phyloP scores from a whole-genome alignment of 2,888 invertebrate genomes.

The Hypercompe scribonia region DNA sequence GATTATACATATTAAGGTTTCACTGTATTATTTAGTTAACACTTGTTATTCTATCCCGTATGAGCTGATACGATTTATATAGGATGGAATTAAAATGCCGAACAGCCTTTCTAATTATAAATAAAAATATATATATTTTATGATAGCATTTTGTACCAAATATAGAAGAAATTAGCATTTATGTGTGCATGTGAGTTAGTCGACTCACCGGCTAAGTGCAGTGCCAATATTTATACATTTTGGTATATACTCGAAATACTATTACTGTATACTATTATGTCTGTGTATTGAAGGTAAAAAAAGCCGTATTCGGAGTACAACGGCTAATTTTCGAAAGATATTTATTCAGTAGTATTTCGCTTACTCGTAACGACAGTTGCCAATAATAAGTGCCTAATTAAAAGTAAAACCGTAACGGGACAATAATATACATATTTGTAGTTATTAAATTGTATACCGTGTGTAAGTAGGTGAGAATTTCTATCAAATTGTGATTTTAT shows the following conservation, averaged over 20 bases:
- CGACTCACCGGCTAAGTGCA: conserved; percentile 52
- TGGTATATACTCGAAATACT: conserved; percentile 24
- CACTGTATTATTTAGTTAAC: background rate
- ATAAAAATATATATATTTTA: conserved; percentile 19
- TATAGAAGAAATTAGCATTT: conserved; percentile 53
- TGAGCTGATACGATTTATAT: background rate
- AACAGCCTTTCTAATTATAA: conserved; percentile 4
- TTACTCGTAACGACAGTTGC: conserved; percentile 12
- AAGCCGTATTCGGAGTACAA: background rate
- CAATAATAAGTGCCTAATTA: conserved; percentile 42
- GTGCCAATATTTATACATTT: conserved; percentile 45
- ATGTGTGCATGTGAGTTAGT: conserved; percentile 50
- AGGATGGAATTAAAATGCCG: background rate
- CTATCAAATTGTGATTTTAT: conserved; percentile 31
- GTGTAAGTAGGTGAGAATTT: conserved; percentile 58
- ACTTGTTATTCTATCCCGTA: background rate
- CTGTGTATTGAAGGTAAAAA: background rate
- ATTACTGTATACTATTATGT: conserved; percentile 21
- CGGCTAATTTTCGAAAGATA: background rate
- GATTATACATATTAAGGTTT: background rate
- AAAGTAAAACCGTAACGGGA: conserved; percentile 41
- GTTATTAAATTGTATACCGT: conserved; percentile 45
- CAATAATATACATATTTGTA: conserved; percentile 44
- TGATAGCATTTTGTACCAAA: conserved; percentile 44
- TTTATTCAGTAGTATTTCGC: conserved; percentile 1